A percentile compares a stretch with the other conserved stretches of the same genome.
phyloP scores from a whole-genome alignment of 2,113 vertebrate species.

The Brachionichthys hirsutus region DNA sequence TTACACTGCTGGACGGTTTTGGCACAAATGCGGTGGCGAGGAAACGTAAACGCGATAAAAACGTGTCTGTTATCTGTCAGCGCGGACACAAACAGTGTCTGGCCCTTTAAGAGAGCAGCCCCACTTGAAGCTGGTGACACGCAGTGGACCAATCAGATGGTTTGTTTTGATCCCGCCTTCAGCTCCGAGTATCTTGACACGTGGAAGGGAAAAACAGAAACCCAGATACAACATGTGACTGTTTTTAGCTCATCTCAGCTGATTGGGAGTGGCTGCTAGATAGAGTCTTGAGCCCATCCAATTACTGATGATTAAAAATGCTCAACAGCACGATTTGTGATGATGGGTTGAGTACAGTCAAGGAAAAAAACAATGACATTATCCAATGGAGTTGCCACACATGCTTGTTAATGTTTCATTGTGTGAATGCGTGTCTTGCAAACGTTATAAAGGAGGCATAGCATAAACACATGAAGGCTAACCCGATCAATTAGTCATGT shows the following conservation, averaged over 20 bases:
- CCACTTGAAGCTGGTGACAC: constrained; percentile 67
- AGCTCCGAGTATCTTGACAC: constrained; percentile 63
- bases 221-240: constrained; percentile 65
- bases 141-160: constrained; percentile 51
- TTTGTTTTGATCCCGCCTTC: constrained; percentile 76
- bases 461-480: background rate
- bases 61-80: too few relatives aligned
- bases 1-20: background rate
- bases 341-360: constrained; percentile 38
- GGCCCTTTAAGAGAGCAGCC: constrained; percentile 63
- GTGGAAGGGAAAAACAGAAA: constrained; percentile 71
- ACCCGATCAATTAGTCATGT: too few relatives aligned
- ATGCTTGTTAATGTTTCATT: background rate
- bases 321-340: background rate
- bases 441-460: background rate
- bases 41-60: too few relatives aligned
- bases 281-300: constrained; percentile 36
- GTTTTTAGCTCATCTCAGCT: constrained; percentile 63
- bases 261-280: constrained; percentile 63
- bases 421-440: background rate
- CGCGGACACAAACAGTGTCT: too few relatives aligned
- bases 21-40: too few relatives aligned
- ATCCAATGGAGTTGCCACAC: constrained; percentile 7
- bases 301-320: constrained; percentile 20
- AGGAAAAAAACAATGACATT: constrained; percentile 31